Base-by-base conservation (phyloP, 2,797 vertebrate species). In the Staurois parvus region DNA sequence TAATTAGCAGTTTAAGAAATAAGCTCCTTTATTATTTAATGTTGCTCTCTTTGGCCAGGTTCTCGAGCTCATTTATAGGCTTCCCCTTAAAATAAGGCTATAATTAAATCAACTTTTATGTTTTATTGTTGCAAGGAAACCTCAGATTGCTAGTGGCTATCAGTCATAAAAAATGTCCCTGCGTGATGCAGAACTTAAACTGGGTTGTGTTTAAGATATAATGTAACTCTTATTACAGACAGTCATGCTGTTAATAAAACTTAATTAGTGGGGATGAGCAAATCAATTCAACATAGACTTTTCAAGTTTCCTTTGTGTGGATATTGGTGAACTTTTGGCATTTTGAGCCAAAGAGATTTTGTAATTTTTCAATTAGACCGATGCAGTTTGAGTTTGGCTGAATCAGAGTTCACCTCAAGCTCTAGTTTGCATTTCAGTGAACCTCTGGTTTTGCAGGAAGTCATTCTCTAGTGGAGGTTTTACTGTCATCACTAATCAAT, bases 41-140 rank as follows among this genome's bases (percentile, higher is more conserved):
- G 78, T 68, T 82, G 21, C 52, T 83, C 62, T 64, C 75, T 87
- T 74, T 83, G 67, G 40, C 28, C 80, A 64, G 68, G 40, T 24
- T 67, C 82, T 68, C 30, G n/a, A n/a, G 28, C 56, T 72, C 81
- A 69, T 87, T 87, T 83, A 87, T 87, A 80, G 73, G 81, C 40
- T 79, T 79, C 76, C 81, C 85, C 73, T 78, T 79, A 83, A 87
- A 87, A 83, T 74, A 73, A 68, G 75, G 17, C 81, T 78, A 74
- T 81, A 74, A 79, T 87, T 83, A 87, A 83, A 86, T 86, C 68
- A 87, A 87, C 80, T 83, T 83, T 79, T 68, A 83, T 79, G 62
- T 83, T 87, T 87, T 87, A 87, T 87, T 87, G 81, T 83, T 21
- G 29, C 68, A 86, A 40, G 84, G 56, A 34, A 86, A 77, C 80